Conservation (phyloP, 1,140 invertebrate species). For the Bombus superbus region DNA sequence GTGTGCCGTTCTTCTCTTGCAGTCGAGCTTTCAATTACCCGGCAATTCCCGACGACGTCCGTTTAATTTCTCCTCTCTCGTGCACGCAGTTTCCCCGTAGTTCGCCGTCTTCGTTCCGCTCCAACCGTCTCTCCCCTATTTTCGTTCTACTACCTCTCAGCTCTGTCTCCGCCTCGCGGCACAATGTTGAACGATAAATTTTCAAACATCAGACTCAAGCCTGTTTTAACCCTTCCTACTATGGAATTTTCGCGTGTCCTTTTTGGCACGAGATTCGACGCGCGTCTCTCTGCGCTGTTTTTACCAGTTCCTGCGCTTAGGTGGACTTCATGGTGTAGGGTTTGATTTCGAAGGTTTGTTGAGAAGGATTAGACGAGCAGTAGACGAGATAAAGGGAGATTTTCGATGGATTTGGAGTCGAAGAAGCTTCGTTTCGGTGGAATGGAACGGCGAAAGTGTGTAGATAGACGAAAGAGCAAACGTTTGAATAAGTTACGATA, state of each 20-base stretch:
- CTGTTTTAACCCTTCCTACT: neutral
- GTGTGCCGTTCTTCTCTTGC: conserved; percentile 59
- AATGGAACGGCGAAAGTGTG: too few species aligned
- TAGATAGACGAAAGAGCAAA: too few species aligned
- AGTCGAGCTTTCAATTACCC: conserved; percentile 68
- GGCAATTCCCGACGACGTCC: conserved; percentile 68
- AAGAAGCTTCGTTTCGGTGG: too few species aligned
- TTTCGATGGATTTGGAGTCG: too few species aligned
- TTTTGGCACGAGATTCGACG: neutral
- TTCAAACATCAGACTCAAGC: conserved; percentile 47
- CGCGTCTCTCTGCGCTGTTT: neutral
- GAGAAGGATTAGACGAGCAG: too few species aligned
- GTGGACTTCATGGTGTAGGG: neutral
- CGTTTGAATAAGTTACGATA: too few species aligned
- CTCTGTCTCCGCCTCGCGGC: neutral
- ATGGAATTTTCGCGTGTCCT: neutral
- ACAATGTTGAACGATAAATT: conserved; percentile 54
- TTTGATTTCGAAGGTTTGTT: neutral
- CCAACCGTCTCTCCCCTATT: conserved; percentile 5
- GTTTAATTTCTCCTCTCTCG: conserved; percentile 65
- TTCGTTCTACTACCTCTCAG: conserved; percentile 3
- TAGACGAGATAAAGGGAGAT: too few species aligned
- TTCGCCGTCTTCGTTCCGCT: neutral
- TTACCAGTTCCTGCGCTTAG: neutral
- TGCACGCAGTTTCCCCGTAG: neutral